phyloP scores from a whole-genome alignment of 2,797 vertebrate species.

The Alauda arvensis region DNA sequence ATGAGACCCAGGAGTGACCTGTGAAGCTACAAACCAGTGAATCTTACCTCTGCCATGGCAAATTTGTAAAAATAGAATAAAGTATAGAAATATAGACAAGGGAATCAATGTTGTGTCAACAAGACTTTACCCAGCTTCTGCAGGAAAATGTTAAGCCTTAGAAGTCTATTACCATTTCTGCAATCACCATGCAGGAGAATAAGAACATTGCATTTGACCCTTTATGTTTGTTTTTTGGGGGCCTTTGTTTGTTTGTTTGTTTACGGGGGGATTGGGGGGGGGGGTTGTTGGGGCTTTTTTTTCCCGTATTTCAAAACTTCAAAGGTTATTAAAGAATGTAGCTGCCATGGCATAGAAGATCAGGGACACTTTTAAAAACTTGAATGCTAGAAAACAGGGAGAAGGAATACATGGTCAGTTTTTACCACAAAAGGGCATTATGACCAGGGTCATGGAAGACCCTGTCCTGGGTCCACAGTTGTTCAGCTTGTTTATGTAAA shows the following conservation, averaged over 20 bases:
- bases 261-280: too few relatives aligned
- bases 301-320: background rate
- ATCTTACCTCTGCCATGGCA: background rate
- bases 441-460: background rate
- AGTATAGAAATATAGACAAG: background rate
- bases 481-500: background rate
- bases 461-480: background rate
- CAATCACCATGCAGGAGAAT: background rate
- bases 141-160: background rate
- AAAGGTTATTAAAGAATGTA: background rate
- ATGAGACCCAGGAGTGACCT: background rate
- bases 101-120: background rate
- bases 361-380: background rate
- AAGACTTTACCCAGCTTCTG: background rate
- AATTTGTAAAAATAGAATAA: background rate
- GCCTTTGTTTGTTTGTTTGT: too few relatives aligned
- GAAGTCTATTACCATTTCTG: background rate
- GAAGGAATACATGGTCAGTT: background rate
- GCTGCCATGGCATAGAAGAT: background rate
- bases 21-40: background rate
- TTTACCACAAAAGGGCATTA: background rate
- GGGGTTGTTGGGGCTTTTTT: too few relatives aligned
- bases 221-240: background rate
- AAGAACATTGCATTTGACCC: background rate
- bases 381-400: background rate